These are phyloP conservation scores for Dorcus parallelipipedus DNA, from an alignment of 2,888 invertebrate species.

Conservation along the genomic window DNA sequence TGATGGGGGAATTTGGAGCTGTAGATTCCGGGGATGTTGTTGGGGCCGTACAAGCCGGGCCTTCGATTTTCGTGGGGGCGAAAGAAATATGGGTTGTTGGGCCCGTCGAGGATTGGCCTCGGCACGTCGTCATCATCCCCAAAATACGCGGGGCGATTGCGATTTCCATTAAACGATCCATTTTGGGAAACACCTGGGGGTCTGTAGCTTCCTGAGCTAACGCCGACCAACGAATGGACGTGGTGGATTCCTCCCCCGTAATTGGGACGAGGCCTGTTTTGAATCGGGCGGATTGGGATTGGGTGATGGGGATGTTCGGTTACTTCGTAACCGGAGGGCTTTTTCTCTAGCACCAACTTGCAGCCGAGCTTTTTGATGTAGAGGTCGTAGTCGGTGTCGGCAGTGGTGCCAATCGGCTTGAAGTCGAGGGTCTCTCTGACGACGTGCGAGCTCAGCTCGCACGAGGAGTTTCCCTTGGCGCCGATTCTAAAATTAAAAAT, in stretches of 20 bases:
- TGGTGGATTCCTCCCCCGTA: conserved; percentile 13
- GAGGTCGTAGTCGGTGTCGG: conserved; percentile 62
- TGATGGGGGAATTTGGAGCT: conserved; percentile 15
- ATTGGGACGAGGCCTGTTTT: conserved; percentile 17
- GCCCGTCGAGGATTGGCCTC: conserved; percentile 7
- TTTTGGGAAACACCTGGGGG: neutral
- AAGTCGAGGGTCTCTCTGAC: conserved; percentile 50
- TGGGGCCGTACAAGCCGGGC: conserved; percentile 4
- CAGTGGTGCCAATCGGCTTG: conserved; percentile 53
- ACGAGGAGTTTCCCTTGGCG: conserved; percentile 60
- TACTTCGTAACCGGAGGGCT: conserved; percentile 3
- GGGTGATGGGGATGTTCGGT: neutral
- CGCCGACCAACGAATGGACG: neutral
- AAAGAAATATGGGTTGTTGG: neutral
- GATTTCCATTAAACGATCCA: neutral
- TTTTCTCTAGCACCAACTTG: conserved; percentile 37
- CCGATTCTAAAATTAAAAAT: conserved; percentile 51
- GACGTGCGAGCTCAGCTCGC: conserved; percentile 53
- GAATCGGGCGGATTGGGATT: neutral
- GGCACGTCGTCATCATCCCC: neutral
- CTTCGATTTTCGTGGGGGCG: neutral
- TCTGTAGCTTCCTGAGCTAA: neutral
- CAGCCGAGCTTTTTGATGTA: conserved; percentile 57
- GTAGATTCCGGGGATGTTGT: conserved; percentile 6
- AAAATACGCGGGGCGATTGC: neutral